A percentile compares a stretch with the other conserved stretches of the same genome.
Evolutionary conservation across 2,888 invertebrate species (phyloP).

Genomic region (Lasius platythorax): DNA sequence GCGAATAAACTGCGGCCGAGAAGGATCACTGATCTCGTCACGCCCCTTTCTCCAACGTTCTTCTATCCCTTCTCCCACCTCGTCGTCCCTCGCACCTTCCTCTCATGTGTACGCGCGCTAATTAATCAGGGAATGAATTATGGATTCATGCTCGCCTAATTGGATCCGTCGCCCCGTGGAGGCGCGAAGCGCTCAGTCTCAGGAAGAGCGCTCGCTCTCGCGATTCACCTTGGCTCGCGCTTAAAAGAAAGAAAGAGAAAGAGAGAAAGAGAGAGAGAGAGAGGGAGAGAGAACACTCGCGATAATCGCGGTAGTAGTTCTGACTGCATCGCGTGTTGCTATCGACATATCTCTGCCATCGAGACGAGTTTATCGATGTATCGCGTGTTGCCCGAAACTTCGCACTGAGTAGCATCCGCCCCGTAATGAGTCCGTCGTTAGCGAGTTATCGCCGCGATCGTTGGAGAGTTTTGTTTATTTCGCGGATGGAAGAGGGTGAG

Average conservation of each 20-base stretch:
- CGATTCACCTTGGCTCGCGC: constrained; percentile 29
- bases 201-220: constrained; percentile 12
- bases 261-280: background rate
- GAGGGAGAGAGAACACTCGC: background rate
- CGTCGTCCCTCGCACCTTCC: constrained; percentile 27
- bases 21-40: constrained; percentile 68
- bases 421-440: constrained; percentile 9
- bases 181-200: constrained; percentile 49
- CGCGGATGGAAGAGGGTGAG: background rate
- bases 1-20: constrained; percentile 68
- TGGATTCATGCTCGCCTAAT: constrained; percentile 79
- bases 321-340: constrained; percentile 17
- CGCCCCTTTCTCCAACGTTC: constrained; percentile 56
- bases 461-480: background rate
- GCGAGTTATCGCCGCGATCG: constrained; percentile 17
- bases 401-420: background rate
- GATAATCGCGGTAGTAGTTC: constrained; percentile 10
- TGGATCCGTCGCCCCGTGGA: constrained; percentile 73
- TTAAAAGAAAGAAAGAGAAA: background rate
- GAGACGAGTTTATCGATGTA: constrained; percentile 34
- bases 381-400: constrained; percentile 30
- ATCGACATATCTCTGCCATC: constrained; percentile 26
- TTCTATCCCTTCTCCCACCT: background rate
- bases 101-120: constrained; percentile 66
- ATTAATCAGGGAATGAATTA: constrained; percentile 82